Evolutionary conservation across 2,797 vertebrate genomes (phyloP).

Genomic region (Ciconia nigra): DNA sequence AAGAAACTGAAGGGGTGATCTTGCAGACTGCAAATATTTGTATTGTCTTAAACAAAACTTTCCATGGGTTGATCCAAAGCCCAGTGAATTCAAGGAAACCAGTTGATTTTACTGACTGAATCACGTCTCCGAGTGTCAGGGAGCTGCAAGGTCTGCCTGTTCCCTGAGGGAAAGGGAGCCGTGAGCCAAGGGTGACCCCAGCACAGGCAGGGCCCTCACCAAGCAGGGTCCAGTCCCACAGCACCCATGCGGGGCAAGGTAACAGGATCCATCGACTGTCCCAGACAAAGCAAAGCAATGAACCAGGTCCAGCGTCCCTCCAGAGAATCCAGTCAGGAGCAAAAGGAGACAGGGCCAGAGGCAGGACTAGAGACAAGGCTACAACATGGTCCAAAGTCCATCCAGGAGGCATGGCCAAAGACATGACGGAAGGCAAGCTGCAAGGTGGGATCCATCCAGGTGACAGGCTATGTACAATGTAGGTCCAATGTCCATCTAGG

Average conservation of each 20-base stretch:
- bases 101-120: background rate
- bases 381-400: rapidly evolving
- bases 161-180: background rate
- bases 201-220: background rate
- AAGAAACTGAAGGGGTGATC: background rate
- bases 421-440: background rate
- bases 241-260: background rate
- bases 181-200: background rate
- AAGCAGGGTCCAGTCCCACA: background rate
- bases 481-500: background rate
- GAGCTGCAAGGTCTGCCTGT: background rate
- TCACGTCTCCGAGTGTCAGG: background rate
- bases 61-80: background rate
- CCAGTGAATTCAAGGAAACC: background rate
- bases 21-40: background rate
- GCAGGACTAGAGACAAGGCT: background rate
- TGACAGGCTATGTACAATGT: rapidly evolving
- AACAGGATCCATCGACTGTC: background rate
- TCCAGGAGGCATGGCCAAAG: background rate
- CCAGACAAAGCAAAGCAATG: background rate
- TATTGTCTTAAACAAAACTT: background rate
- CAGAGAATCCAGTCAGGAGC: background rate
- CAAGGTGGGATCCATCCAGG: background rate
- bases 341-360: background rate
- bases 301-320: background rate